A percentile compares a stretch with the other conserved stretches of the same genome.
Evolutionary conservation across 2,113 vertebrate species (phyloP).

Genomic region (Beaufortia kweichowensis): DNA sequence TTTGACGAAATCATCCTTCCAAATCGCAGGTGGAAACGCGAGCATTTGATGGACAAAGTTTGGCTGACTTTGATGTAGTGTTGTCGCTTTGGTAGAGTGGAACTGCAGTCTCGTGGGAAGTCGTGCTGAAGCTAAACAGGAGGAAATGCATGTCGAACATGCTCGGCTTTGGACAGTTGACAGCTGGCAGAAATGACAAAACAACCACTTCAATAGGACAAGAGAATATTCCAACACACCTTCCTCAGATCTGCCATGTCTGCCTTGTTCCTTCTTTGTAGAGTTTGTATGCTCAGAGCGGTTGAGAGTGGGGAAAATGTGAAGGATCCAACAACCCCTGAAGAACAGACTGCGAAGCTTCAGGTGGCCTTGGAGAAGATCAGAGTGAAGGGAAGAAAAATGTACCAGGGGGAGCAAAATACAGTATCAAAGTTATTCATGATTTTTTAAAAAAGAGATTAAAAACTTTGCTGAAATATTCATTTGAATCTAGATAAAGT

Average conservation of each 20-base stretch:
- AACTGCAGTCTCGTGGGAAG: conserved; percentile 42
- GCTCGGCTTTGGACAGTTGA: conserved; percentile 37
- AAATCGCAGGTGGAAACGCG: conserved; percentile 24
- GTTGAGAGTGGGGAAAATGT: conserved; percentile 25
- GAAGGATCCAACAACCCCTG: conserved; percentile 28
- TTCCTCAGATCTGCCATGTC: conserved; percentile 50
- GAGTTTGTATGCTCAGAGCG: conserved; percentile 34
- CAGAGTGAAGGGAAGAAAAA: conserved; percentile 26
- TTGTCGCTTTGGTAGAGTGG: conserved; percentile 32
- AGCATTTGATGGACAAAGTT: conserved; percentile 44
- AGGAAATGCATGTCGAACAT: conserved; percentile 23
- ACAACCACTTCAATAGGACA: conserved; percentile 41
- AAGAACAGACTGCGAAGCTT: conserved; percentile 36
- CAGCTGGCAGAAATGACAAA: conserved; percentile 43
- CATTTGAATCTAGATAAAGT: conserved; percentile 49
- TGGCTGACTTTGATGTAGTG: conserved; percentile 43
- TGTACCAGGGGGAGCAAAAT: conserved; percentile 37
- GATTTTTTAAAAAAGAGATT: conserved; percentile 32
- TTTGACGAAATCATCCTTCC: neutral
- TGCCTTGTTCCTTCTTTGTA: conserved; percentile 50
- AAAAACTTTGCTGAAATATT: conserved; percentile 47
- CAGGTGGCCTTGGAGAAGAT: conserved; percentile 41
- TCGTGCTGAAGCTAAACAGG: conserved; percentile 41
- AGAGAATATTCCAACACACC: conserved; percentile 27
- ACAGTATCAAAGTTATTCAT: conserved; percentile 43